Evolutionary conservation across 2,113 vertebrate species (phyloP), one percentile per base, ranked within the genome.

Genomic region (Pseudorhombus dupliciocellatus): DNA sequence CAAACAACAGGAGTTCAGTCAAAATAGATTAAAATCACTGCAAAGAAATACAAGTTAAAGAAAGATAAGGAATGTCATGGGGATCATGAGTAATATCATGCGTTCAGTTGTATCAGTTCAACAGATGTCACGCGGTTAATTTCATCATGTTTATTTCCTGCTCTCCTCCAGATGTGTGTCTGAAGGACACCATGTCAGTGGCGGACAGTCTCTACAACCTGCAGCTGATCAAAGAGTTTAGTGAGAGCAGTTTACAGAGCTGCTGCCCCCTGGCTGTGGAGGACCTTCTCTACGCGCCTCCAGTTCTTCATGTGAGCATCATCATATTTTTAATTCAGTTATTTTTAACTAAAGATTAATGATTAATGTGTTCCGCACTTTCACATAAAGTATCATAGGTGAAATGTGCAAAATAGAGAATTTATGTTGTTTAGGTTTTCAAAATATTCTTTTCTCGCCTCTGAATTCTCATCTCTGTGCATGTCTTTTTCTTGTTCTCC

Each of bases 151-250:
- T 22, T 18, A 7, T 24, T 15, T 51, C 1, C 2, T 44, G 10
- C 50, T 31, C 50, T 57, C 4, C 34, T 69, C 1, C 89, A 97
- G 96, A 96, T 48, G 95, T 97, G 56, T 96, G 96, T 81, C 89
- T 97, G 88, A 97, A 96, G 93, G 96, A 97, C 88, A 96, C 96
- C 70, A 97, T 97, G 96, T 97, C 95, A 0, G 94, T 96, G 79
- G 94, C 96, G 0, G 96, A 97, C 92, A 96, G 95, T 80, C 83
- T 97, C 25, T 96, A 96, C 89, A 97, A 97, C 88, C 91, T 97
- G 42, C 96, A 96, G 90, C 89, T 97, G 46, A 92, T 97, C 61
- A 93, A 83, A 73, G 94, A 95, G 2, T 96, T 97, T 81, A 95
- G 94, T 22, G 87, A 89, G 44, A 90, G 88, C 58, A 92, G 87